phyloP scores from a whole-genome alignment of 2,888 invertebrate genomes.

The Melitaea athalia region DNA sequence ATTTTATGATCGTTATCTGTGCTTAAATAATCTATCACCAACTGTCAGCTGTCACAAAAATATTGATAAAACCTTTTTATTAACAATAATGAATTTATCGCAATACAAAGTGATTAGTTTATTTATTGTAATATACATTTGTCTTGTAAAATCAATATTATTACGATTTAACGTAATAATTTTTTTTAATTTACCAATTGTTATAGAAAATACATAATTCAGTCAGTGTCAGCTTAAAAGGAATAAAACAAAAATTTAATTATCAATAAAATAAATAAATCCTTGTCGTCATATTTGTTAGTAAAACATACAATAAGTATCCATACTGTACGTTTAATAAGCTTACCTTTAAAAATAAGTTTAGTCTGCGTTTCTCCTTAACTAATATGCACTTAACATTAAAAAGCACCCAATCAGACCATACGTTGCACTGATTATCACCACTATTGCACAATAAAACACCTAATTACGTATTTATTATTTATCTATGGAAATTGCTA shows the following conservation, averaged over 20 bases:
- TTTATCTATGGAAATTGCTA: not conserved
- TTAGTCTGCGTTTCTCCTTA: not conserved
- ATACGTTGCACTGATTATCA: conserved; percentile 45
- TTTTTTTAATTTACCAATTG: too few relatives aligned
- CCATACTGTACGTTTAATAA: not conserved
- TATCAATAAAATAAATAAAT: not conserved
- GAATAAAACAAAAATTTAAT: not conserved
- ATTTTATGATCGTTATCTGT: not conserved
- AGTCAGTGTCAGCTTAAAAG: not conserved
- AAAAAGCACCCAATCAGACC: conserved; percentile 60
- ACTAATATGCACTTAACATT: conserved; percentile 38
- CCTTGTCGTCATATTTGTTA: not conserved
- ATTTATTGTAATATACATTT: too few relatives aligned
- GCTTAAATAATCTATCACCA: conserved; percentile 1
- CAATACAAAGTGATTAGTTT: not conserved
- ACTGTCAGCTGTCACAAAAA: conserved; percentile 4
- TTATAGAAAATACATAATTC: too few relatives aligned
- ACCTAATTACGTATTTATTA: conserved; percentile 5
- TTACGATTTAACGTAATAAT: too few relatives aligned
- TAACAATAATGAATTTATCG: not conserved
- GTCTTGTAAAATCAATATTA: too few relatives aligned
- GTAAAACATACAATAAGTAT: not conserved
- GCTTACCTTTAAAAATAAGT: conserved; percentile 17
- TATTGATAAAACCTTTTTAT: not conserved
- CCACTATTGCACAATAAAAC: conserved; percentile 49